Percentiles rank a stretch among this genome's conserved stretches.
phyloP scores from a whole-genome alignment of 1,140 invertebrate species.

The Leptinotarsa texana region DNA sequence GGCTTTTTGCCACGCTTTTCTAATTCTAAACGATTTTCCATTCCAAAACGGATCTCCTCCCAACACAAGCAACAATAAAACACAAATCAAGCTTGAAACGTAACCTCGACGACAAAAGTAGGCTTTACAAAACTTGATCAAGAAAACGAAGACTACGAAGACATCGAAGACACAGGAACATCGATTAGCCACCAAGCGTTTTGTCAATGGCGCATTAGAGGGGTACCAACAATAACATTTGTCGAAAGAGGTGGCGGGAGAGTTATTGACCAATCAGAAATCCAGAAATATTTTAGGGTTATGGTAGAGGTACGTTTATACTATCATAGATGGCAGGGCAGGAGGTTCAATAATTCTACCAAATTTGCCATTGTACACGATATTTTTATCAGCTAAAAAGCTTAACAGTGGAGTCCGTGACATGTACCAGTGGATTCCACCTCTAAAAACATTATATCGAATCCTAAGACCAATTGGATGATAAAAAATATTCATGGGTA shows the following conservation, averaged over 20 bases:
- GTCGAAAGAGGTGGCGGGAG: slow-evolving; percentile 29
- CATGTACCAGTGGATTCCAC: no score
- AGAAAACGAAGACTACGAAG: slow-evolving; percentile 18
- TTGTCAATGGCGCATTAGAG: slow-evolving; percentile 32
- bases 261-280: slow-evolving; percentile 31
- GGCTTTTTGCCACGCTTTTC: slow-evolving; percentile 83
- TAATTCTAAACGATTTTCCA: slow-evolving; percentile 92
- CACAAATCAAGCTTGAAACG: slow-evolving; percentile 23
- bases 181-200: slow-evolving; percentile 36
- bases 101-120: slow-evolving; percentile 26
- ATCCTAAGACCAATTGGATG: no score
- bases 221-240: slow-evolving; percentile 37
- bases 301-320: neutral
- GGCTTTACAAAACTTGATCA: slow-evolving; percentile 28
- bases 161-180: slow-evolving; percentile 30
- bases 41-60: slow-evolving; percentile 52
- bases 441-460: no score
- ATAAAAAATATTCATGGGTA: no score
- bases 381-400: no score
- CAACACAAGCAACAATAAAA: slow-evolving; percentile 25
- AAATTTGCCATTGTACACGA: no score
- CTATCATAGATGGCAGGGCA: no score
- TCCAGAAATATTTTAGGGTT: slow-evolving; percentile 21
- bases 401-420: no score
- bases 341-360: no score